Percentiles rank a stretch among this genome's conserved stretches.
phyloP scores from a whole-genome alignment of 92 coral and sea anemone species.

The Paramuricea clavata region DNA sequence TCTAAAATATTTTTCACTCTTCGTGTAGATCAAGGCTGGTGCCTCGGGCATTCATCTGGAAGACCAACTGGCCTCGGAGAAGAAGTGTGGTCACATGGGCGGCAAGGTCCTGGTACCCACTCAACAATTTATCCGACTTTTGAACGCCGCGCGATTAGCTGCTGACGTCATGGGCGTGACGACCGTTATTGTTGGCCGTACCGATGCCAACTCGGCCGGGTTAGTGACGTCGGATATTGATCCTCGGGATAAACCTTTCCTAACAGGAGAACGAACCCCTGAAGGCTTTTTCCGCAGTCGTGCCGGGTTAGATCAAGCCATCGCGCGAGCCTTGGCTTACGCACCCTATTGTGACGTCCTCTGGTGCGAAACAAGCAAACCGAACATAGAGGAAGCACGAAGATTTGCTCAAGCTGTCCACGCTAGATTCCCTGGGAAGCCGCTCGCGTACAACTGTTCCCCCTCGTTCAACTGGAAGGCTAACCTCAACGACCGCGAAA shows the following conservation, averaged over 20 bases:
- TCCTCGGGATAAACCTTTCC: constrained; percentile 90
- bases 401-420: constrained; percentile 92
- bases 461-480: constrained; percentile 99
- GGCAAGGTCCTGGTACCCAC: constrained; percentile 98
- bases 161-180: constrained; percentile 90
- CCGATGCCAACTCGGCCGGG: constrained; percentile 96
- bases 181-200: constrained; percentile 91
- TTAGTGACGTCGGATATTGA: constrained; percentile 95
- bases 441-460: constrained; percentile 99
- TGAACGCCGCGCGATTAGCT: constrained; percentile 97
- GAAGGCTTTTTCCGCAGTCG: constrained; percentile 91
- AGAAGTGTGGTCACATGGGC: constrained; percentile 99
- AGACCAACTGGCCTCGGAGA: constrained; percentile 99
- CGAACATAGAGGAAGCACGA: constrained; percentile 89
- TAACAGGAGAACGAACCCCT: constrained; percentile 95
- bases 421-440: constrained; percentile 91
- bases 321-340: constrained; percentile 88
- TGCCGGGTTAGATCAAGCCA: constrained; percentile 93
- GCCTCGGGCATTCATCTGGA: constrained; percentile 97
- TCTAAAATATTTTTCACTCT: no score
- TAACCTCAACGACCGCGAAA: constrained; percentile 88
- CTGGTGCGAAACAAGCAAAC: constrained; percentile 98
- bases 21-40: constrained; percentile 96
- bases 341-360: constrained; percentile 98
- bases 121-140: constrained; percentile 88